phyloP scores from a whole-genome alignment of 2,797 vertebrate species.

The Zenarchopterus dispar region DNA sequence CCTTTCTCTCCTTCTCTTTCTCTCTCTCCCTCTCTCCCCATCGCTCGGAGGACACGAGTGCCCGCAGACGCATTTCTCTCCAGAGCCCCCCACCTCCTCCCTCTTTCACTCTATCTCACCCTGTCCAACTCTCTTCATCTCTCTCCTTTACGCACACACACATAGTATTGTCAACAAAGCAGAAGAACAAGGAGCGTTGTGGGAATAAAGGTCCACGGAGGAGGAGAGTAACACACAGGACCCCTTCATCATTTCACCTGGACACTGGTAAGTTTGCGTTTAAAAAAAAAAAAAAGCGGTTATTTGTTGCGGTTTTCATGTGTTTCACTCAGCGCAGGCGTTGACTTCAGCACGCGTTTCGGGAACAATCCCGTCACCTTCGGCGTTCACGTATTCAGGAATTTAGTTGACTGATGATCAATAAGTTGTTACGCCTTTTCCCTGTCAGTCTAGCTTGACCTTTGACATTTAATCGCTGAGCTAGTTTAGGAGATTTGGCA shows the following conservation, averaged over 20 bases:
- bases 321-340: background rate
- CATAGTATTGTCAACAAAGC: slow-evolving; percentile 82
- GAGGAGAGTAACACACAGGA: slow-evolving; percentile 60
- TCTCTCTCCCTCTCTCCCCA: slow-evolving; percentile 52
- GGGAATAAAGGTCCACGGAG: slow-evolving; percentile 67
- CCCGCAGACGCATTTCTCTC: slow-evolving; percentile 84
- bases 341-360: slow-evolving; percentile 2
- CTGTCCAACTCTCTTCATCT: slow-evolving; percentile 78
- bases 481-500: slow-evolving; percentile 30
- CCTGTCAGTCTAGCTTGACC: slow-evolving; percentile 51
- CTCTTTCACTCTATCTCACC: slow-evolving; percentile 75
- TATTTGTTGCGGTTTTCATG: slow-evolving; percentile 2
- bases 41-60: slow-evolving; percentile 82
- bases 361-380: background rate
- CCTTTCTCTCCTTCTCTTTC: slow-evolving; percentile 45
- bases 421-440: background rate
- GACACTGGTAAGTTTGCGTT: slow-evolving; percentile 72
- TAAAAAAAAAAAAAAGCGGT: slow-evolving; percentile 12
- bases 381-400: background rate
- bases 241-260: slow-evolving; percentile 47
- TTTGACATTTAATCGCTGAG: slow-evolving; percentile 54
- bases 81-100: slow-evolving; percentile 61
- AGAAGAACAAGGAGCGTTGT: slow-evolving; percentile 70
- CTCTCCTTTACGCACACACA: slow-evolving; percentile 65
- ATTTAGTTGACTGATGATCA: background rate